Evolutionary conservation across 2,888 invertebrate species (phyloP), one percentile per base, ranked within the genome.

Genomic region (Coelinius sp.): DNA sequence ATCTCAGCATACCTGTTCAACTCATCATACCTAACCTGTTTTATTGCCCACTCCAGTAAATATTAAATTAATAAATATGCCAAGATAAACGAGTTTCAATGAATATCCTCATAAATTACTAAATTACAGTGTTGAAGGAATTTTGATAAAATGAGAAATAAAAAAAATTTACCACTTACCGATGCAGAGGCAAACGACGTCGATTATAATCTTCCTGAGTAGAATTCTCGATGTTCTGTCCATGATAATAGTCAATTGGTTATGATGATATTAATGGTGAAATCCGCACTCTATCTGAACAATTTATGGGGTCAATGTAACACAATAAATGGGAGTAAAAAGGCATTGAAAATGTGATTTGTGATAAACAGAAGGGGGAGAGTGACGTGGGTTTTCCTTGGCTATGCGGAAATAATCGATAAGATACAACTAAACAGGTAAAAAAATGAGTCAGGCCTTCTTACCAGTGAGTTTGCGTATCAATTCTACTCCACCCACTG

Each of bases 121-220:
- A 35, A 59, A 59, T 35, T 59, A 59, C 20, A 20, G 35, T 59
- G 17, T 17, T 49, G 46, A 41, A 41, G 41, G n/a, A 10, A n/a
- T 41, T 31, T 10, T 10, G 10, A 64, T 31, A 20, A 25, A 64
- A 56, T 20, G 10, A 64, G 46, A 56, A 53, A 46, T 24, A 24
- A n/a, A 46, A 46, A 35, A 31, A 25, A 10, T 25, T 59, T 27
- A 10, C 31, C 2, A 91, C 93, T 93, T 88, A 94, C 94, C 92
- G 84, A 92, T 90, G 83, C 92, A 89, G 73, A 94, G 84, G 81
- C 94, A 91, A 73, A 90, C 81, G 81, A 93, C 89, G 89, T 94
- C 94, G 85, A 93, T 88, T 77, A 92, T 84, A 79, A 94, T 90
- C 89, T 93, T 93, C 82, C 90, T 90, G 82, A 93, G 85, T 81